Evolutionary conservation across 2,113 vertebrate species (phyloP).

Genomic region (Meleagris gallopavo): DNA sequence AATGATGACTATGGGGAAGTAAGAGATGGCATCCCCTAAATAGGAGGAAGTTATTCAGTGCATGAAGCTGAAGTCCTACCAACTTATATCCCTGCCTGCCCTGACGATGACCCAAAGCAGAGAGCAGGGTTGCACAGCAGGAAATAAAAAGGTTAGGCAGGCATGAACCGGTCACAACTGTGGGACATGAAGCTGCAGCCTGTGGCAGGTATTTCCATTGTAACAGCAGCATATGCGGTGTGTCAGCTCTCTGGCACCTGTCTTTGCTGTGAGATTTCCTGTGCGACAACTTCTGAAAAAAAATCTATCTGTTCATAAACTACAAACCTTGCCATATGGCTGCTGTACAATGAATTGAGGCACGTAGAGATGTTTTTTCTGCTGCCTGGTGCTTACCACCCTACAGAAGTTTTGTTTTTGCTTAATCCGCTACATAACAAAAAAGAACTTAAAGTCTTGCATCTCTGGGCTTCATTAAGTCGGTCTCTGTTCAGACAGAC

Average conservation of each 20-base stretch:
- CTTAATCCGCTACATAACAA: background rate
- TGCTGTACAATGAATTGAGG: background rate
- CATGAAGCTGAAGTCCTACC: background rate
- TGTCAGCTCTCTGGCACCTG: background rate
- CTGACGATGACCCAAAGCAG: background rate
- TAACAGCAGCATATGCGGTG: background rate
- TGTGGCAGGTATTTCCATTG: background rate
- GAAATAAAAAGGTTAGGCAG: background rate
- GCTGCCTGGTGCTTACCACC: background rate
- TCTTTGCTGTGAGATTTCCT: background rate
- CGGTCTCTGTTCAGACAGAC: background rate
- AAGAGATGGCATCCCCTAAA: background rate
- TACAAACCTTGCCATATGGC: background rate
- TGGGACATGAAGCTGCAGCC: background rate
- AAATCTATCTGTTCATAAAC: background rate
- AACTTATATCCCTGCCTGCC: background rate
- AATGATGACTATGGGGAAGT: background rate
- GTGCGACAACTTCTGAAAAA: background rate
- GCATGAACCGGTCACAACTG: background rate
- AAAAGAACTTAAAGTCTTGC: background rate
- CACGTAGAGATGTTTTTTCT: background rate
- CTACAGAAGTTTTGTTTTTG: background rate
- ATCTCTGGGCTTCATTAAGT: background rate
- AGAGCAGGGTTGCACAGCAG: background rate
- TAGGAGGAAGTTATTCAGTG: background rate